A percentile compares a stretch with the other conserved stretches of the same genome.
Conservation (phyloP, 2,888 invertebrate genomes). For the Peribatodes rhomboidaria region DNA sequence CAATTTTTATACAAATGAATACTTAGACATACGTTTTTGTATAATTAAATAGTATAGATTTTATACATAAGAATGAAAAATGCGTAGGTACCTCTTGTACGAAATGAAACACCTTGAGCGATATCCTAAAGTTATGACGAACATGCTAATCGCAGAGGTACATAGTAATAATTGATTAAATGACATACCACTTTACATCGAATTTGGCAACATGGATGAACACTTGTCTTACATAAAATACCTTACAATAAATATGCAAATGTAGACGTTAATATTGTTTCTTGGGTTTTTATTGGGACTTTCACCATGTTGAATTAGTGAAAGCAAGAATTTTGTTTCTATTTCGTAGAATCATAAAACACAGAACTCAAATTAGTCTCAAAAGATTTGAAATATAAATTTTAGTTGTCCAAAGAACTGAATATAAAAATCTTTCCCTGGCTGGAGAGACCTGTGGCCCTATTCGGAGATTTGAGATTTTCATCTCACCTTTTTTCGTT, state of each 20-base stretch:
- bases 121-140: conserved; percentile 80
- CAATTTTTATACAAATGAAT: conserved; percentile 71
- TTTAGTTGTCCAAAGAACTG: conserved; percentile 18
- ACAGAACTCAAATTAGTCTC: neutral
- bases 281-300: conserved; percentile 41
- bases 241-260: conserved; percentile 57
- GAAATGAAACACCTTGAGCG: conserved; percentile 81
- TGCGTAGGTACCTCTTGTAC: conserved; percentile 75
- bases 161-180: conserved; percentile 76
- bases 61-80: conserved; percentile 57
- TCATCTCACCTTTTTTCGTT: too few species aligned
- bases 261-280: conserved; percentile 46
- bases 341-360: neutral
- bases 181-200: conserved; percentile 77
- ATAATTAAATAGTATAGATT: conserved; percentile 48
- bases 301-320: conserved; percentile 28
- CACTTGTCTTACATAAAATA: conserved; percentile 67
- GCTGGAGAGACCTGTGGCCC: conserved; percentile 24
- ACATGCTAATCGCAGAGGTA: conserved; percentile 70
- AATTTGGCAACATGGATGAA: conserved; percentile 85
- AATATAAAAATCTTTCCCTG: conserved; percentile 27
- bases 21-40: conserved; percentile 52
- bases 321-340: conserved; percentile 10
- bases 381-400: neutral
- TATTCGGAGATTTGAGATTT: too few species aligned